phyloP scores from a whole-genome alignment of 2,888 invertebrate species.

The Dorcus parallelipipedus region DNA sequence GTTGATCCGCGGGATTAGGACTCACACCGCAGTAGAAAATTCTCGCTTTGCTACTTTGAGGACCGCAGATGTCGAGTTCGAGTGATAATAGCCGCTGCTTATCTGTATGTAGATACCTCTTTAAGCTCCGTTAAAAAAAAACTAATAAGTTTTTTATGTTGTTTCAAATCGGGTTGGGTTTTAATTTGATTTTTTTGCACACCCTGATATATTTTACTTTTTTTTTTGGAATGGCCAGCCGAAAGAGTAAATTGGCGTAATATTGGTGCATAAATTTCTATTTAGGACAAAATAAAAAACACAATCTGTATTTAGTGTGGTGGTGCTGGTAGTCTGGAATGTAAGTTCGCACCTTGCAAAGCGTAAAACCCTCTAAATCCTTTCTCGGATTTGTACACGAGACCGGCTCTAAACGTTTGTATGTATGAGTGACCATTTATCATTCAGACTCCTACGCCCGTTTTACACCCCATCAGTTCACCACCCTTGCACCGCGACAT shows the following conservation, averaged over 20 bases:
- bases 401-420: constrained; percentile 46
- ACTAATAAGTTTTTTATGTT: constrained; percentile 11
- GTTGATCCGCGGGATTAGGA: constrained; percentile 33
- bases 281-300: constrained; percentile 11
- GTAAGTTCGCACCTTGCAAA: constrained; percentile 41
- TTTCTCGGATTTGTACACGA: constrained; percentile 50
- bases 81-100: constrained; percentile 24
- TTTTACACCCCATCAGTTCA: constrained; percentile 18
- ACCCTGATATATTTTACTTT: no score
- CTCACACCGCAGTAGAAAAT: background rate
- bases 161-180: background rate
- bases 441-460: constrained; percentile 43
- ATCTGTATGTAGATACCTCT: constrained; percentile 28
- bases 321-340: constrained; percentile 21
- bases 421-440: constrained; percentile 51
- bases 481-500: constrained; percentile 12
- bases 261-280: constrained; percentile 17
- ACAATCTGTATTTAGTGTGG: constrained; percentile 10
- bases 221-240: background rate
- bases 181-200: background rate
- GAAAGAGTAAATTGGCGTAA: background rate
- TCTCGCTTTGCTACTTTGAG: constrained; percentile 12
- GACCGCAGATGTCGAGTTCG: constrained; percentile 19
- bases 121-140: constrained; percentile 13
- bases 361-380: constrained; percentile 46